phyloP scores from a whole-genome alignment of 1,140 invertebrate species.

The Diorhabda elongata region DNA sequence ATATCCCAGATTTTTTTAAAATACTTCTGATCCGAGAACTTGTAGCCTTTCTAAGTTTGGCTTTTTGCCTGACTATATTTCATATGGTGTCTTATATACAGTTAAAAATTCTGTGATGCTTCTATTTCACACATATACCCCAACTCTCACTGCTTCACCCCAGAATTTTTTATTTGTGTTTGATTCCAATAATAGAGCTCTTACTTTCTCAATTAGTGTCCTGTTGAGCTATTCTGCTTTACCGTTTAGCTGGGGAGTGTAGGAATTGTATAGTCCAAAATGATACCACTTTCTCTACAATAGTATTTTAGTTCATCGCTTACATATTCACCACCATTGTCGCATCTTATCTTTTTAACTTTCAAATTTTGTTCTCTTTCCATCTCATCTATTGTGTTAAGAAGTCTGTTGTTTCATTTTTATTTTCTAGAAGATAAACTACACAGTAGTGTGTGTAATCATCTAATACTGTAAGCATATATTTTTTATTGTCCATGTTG shows the following conservation, averaged over 20 bases:
- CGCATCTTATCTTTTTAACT: conserved; percentile 11
- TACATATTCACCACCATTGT: conserved; percentile 31
- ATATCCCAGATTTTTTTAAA: conserved; percentile 21
- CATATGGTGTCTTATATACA: conserved; percentile 30
- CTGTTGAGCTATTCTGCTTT: conserved; percentile 44
- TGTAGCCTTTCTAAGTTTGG: conserved; percentile 33
- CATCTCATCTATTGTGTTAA: conserved; percentile 30
- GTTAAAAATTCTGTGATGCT: conserved; percentile 22
- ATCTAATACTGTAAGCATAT: conserved; percentile 44
- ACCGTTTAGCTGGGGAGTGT: conserved; percentile 46
- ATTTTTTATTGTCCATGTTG: conserved; percentile 35
- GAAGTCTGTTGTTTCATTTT: too few relatives aligned
- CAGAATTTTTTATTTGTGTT: conserved; percentile 35
- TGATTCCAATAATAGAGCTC: conserved; percentile 35
- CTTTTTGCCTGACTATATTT: conserved; percentile 39
- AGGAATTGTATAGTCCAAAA: conserved; percentile 28
- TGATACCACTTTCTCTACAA: conserved; percentile 28
- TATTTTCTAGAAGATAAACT: too few relatives aligned
- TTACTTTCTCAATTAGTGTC: conserved; percentile 39
- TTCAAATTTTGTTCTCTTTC: conserved; percentile 15
- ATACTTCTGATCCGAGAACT: conserved; percentile 36
- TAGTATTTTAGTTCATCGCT: conserved; percentile 26
- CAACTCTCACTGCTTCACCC: conserved; percentile 36
- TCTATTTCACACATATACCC: conserved; percentile 38
- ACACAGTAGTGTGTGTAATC: conserved; percentile 21